Base-by-base conservation (phyloP, 2,113 vertebrate species). In the Protobothrops flavoviridis region DNA sequence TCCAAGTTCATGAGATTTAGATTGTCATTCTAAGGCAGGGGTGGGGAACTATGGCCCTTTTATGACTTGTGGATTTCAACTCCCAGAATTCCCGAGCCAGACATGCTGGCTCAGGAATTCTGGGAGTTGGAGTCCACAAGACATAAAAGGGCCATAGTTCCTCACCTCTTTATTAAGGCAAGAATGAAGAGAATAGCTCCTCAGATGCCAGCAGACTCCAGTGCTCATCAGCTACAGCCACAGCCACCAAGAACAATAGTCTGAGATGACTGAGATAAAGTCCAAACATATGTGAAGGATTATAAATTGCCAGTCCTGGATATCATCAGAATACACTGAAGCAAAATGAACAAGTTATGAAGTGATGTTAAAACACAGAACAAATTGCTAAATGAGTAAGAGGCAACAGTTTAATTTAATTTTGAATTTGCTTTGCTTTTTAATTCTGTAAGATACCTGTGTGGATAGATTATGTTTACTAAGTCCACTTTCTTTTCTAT, bases 401-500 rank as follows among this genome's bases (percentile, higher is more conserved):
- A 24, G 17, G 50, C 21, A 29, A n/a, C 15, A 13, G 2, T 45
- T 45, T 39, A 26, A 12, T 33, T 85, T 85, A 21, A 29, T 90
- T 85, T 10, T 20, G 45, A 45, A 12, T 10, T n/a, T 87, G 24
- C 24, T 64, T 3, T 43, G 33, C 0, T 0, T 39, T 69, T 89
- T 91, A 90, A 20, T 23, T 39, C 53, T 17, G 92, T 29, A 48
- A 90, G 4, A 33, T 97, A 99, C 99, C 99, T 99, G 99, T 1
- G 99, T 98, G 3, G 99, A 99, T 61, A 99, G 98, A 92, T 98
- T 99, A 97, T 99, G 99, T 95, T 99, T 99, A 96, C 97, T 98
- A 91, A 99, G 98, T 85, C 98, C 99, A 90, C 98, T 99, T 92
- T 99, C 99, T 95, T 98, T 99, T 94, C 99, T 98, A 97, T 98